phyloP scores from a whole-genome alignment of 2,797 vertebrate genomes.

The Amniataba percoides region DNA sequence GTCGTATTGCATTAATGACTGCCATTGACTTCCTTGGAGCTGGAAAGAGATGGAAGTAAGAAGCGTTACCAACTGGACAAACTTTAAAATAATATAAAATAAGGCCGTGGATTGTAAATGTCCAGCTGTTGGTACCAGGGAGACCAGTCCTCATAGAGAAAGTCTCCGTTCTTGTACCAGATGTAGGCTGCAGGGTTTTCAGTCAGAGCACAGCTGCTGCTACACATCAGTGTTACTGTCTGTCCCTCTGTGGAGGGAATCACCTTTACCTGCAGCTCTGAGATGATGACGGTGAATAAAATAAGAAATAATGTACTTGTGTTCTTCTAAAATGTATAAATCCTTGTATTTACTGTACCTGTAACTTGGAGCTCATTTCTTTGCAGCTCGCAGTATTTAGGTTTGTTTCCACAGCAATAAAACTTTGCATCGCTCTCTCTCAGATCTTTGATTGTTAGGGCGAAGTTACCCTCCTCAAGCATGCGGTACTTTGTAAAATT shows the following conservation, averaged over 20 bases:
- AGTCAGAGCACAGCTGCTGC: no score
- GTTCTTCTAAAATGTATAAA: background rate
- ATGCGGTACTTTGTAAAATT: background rate
- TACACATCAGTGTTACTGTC: no score
- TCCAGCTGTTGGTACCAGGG: no score
- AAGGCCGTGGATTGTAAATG: background rate
- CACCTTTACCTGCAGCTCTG: slow-evolving; percentile 8
- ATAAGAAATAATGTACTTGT: background rate
- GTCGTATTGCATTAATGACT: background rate
- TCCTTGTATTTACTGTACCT: background rate
- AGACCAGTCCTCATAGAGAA: no score
- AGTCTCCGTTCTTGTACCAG: no score
- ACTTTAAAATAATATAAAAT: background rate
- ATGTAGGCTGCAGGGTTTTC: no score
- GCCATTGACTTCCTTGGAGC: background rate
- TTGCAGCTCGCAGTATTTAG: background rate
- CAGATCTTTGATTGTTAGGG: slow-evolving; percentile 12
- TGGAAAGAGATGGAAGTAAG: background rate
- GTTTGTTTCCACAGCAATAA: background rate
- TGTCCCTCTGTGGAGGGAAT: no score
- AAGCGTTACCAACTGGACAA: background rate
- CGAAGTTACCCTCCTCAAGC: background rate
- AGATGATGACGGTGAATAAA: background rate
- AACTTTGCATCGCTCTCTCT: background rate
- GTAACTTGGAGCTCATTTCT: slow-evolving; percentile 1